Percentiles rank a stretch among this genome's conserved stretches.
These are phyloP conservation scores for Heliothis virescens DNA, from an alignment of 1,140 invertebrate genomes.

Conservation along the genomic window DNA sequence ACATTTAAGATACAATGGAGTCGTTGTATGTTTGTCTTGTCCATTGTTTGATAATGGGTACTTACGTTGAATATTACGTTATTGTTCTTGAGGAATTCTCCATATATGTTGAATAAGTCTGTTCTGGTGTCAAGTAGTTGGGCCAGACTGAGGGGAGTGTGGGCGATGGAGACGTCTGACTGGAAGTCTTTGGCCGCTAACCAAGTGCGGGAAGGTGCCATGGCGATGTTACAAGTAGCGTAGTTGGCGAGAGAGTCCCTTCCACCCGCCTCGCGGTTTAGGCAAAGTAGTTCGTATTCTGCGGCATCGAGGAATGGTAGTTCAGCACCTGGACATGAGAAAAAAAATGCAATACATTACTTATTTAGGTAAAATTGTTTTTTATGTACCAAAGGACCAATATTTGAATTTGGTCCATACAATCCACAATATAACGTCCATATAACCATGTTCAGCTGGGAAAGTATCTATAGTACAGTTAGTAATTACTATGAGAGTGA, in stretches of 20 bases:
- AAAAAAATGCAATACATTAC: neutral
- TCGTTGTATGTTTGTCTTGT: conserved; percentile 4
- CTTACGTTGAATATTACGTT: conserved; percentile 83
- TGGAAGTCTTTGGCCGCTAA: conserved; percentile 76
- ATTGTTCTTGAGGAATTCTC: conserved; percentile 83
- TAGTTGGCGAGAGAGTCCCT: conserved; percentile 64
- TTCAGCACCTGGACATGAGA: conserved; percentile 69
- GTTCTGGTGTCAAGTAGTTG: conserved; percentile 67
- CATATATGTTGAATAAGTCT: conserved; percentile 82
- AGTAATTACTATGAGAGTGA: neutral
- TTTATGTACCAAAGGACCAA: too few species aligned
- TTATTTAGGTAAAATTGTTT: neutral
- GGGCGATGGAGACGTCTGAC: conserved; percentile 80
- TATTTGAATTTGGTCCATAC: neutral
- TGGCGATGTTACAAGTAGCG: conserved; percentile 73
- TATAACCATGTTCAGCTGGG: too few species aligned
- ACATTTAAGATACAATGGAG: neutral
- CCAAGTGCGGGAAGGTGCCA: conserved; percentile 78
- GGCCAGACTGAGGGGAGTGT: conserved; percentile 78
- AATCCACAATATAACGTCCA: too few species aligned
- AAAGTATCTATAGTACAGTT: too few species aligned
- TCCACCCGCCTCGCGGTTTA: conserved; percentile 74
- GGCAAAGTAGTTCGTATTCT: conserved; percentile 75
- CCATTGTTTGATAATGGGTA: conserved; percentile 39
- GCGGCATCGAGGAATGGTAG: conserved; percentile 67